phyloP scores from a whole-genome alignment of 2,113 vertebrate genomes.

The Chloropsis cyanopogon region DNA sequence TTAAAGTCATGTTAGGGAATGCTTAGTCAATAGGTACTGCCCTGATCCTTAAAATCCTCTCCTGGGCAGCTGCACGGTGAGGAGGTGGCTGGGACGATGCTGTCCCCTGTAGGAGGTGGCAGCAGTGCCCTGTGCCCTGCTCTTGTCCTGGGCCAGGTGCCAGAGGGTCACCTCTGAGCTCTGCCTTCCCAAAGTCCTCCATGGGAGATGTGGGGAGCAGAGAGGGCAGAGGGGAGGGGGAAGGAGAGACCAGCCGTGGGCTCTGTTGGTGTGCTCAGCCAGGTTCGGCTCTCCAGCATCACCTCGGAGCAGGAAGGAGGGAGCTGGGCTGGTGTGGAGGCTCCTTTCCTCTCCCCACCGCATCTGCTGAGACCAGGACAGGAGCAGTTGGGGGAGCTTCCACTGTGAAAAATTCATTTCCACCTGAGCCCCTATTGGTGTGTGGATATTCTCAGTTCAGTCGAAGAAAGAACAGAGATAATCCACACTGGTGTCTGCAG shows the following conservation, averaged over 20 bases:
- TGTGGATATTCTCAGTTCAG: too few relatives aligned
- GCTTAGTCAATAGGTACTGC: not conserved
- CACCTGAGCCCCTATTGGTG: rapidly evolving
- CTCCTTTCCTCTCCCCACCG: not conserved
- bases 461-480: too few relatives aligned
- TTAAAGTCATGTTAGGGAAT: not conserved
- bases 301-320: not conserved
- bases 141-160: not conserved
- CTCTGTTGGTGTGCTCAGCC: not conserved
- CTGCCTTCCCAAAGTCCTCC: not conserved
- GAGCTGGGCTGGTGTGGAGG: not conserved
- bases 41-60: not conserved
- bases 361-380: not conserved
- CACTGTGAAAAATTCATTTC: not conserved
- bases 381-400: not conserved
- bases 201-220: not conserved
- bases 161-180: not conserved
- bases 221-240: not conserved
- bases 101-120: not conserved
- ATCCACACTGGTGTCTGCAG: too few relatives aligned
- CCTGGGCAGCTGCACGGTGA: not conserved
- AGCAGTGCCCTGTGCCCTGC: not conserved
- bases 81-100: not conserved
- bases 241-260: not conserved
- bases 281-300: not conserved